Evolutionary conservation across 2,113 vertebrate genomes (phyloP).

Genomic region (Aphyosemion australe): DNA sequence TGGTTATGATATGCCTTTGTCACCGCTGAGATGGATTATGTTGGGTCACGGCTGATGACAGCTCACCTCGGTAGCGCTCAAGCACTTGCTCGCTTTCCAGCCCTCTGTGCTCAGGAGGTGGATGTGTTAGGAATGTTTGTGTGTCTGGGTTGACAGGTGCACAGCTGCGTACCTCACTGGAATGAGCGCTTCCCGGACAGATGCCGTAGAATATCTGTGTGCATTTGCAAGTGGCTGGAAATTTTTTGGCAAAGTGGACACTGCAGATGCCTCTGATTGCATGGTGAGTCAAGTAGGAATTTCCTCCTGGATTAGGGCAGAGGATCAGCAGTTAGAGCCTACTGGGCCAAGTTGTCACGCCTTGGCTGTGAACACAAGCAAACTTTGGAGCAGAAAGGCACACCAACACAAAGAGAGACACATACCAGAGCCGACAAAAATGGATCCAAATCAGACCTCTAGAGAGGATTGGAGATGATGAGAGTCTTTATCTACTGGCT

Average conservation of each 20-base stretch:
- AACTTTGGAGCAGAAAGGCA: constrained; percentile 10
- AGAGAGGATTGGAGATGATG: constrained; percentile 36
- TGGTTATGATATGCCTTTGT: constrained; percentile 37
- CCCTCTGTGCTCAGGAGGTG: constrained; percentile 18
- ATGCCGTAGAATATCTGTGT: constrained; percentile 50
- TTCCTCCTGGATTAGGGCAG: constrained; percentile 59
- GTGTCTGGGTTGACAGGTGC: constrained; percentile 33
- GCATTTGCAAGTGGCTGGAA: constrained; percentile 15
- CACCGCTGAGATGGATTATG: constrained; percentile 35
- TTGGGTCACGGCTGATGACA: constrained; percentile 48
- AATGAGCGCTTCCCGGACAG: constrained; percentile 38
- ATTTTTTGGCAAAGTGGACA: constrained; percentile 60
- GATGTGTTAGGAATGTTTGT: constrained; percentile 29
- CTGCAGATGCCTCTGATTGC: constrained; percentile 72
- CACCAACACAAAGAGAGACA: background rate
- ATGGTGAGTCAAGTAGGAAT: constrained; percentile 68
- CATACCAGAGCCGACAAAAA: constrained; percentile 14
- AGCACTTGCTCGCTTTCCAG: constrained; percentile 18
- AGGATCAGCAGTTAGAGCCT: constrained; percentile 32
- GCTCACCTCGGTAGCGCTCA: constrained; percentile 29
- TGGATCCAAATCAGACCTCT: constrained; percentile 42
- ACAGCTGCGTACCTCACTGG: constrained; percentile 60
- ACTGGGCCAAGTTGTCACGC: constrained; percentile 30
- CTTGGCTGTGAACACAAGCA: constrained; percentile 13
- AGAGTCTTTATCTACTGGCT: constrained; percentile 50